Conservation (phyloP, 2,113 vertebrate species). For the Lethenteron reissneri region DNA sequence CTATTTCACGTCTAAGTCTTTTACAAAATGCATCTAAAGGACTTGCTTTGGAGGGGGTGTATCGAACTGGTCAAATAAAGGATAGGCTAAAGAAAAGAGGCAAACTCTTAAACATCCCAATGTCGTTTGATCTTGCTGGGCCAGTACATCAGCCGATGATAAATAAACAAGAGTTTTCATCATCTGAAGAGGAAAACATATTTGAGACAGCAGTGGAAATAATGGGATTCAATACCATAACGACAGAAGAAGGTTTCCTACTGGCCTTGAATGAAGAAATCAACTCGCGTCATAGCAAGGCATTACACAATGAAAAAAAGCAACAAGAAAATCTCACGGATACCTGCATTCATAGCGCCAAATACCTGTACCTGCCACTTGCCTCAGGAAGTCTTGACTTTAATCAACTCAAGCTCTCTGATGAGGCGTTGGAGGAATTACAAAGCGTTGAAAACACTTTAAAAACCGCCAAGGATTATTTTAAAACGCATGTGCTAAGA, state of each 20-base stretch:
- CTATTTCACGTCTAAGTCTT: constrained; percentile 12
- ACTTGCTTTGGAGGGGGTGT: constrained; percentile 24
- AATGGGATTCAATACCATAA: constrained; percentile 15
- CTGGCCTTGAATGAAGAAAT: background rate
- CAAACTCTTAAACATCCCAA: constrained; percentile 18
- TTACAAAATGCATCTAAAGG: constrained; percentile 21
- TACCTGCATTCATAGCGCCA: constrained; percentile 16
- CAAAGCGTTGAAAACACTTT: constrained; percentile 16
- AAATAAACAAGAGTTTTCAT: constrained; percentile 20
- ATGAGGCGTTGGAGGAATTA: constrained; percentile 17
- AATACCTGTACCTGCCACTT: constrained; percentile 19
- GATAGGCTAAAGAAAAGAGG: constrained; percentile 15
- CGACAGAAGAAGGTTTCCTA: background rate
- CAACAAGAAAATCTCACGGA: constrained; percentile 2
- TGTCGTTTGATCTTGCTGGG: constrained; percentile 12
- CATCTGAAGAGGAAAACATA: constrained; percentile 14
- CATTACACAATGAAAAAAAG: too few species aligned
- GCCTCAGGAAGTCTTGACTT: constrained; percentile 20
- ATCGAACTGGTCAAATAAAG: constrained; percentile 8
- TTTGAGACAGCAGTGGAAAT: constrained; percentile 18
- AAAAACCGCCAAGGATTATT: background rate
- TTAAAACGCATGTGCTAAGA: background rate
- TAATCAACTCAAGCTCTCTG: constrained; percentile 18
- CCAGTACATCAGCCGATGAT: constrained; percentile 11
- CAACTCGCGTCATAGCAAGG: background rate